Conservation (phyloP, 2,888 invertebrate species). For the Prionchulus punctatus region DNA sequence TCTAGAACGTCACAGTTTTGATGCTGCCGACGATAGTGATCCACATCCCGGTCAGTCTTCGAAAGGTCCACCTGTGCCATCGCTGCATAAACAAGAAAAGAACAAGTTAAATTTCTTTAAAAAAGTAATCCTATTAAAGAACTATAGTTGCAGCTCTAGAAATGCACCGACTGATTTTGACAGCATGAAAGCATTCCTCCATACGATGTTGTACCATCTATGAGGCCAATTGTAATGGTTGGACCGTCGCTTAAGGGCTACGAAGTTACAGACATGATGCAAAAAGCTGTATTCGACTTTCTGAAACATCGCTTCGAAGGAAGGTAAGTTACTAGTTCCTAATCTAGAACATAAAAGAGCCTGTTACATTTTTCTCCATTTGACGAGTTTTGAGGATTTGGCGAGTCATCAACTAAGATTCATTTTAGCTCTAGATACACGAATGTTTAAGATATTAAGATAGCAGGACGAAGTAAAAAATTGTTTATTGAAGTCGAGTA, state of each 20-base stretch:
- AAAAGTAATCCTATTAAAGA: slow-evolving; percentile 49
- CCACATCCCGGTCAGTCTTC: neutral
- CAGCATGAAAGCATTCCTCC: slow-evolving; percentile 73
- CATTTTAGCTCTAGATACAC: no score
- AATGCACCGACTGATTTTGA: no score
- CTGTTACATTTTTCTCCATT: neutral
- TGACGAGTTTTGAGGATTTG: no score
- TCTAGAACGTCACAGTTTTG: neutral
- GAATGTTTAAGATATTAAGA: no score
- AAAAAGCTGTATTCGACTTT: slow-evolving; percentile 95
- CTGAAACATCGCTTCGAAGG: slow-evolving; percentile 92
- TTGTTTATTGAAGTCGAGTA: no score
- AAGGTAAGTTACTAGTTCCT: slow-evolving; percentile 49
- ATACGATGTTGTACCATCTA: slow-evolving; percentile 96
- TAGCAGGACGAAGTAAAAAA: no score
- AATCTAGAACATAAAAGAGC: slow-evolving; percentile 13
- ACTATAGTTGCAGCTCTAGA: no score
- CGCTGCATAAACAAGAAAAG: slow-evolving; percentile 62
- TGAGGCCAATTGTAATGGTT: slow-evolving; percentile 92
- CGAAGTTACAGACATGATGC: slow-evolving; percentile 99
- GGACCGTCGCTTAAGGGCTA: slow-evolving; percentile 96
- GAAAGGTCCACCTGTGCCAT: neutral
- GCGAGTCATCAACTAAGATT: no score
- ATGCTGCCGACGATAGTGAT: neutral
- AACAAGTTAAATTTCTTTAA: slow-evolving; percentile 88